Percentiles rank a stretch among this genome's conserved stretches.
Conservation (phyloP, 2,113 vertebrate genomes). For the Athene cunicularia region DNA sequence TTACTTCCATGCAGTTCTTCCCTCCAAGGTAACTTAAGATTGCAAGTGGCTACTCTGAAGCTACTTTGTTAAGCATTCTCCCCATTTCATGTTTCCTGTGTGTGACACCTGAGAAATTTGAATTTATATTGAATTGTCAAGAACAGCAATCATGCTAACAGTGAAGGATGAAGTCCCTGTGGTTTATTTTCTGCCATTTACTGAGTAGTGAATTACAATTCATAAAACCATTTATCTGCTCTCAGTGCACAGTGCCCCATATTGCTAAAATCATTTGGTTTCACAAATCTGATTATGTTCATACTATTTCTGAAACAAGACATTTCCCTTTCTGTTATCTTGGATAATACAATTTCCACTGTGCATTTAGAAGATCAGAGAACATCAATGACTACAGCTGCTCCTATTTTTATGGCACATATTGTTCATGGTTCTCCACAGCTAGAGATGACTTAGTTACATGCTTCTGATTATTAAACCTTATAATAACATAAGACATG, state of each 20-base stretch:
- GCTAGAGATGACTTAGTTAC: conserved; percentile 52
- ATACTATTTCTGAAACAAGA: conserved; percentile 57
- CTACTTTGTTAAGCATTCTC: background rate
- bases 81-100: background rate
- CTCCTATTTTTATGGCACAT: conserved; percentile 33
- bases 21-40: background rate
- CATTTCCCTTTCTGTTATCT: conserved; percentile 59
- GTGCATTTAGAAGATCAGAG: conserved; percentile 51
- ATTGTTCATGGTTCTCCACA: background rate
- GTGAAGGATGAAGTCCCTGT: background rate
- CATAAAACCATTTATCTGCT: conserved; percentile 7
- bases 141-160: background rate
- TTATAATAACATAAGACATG: conserved; percentile 43
- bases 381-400: conserved; percentile 44
- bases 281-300: conserved; percentile 47
- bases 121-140: background rate
- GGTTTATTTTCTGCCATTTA: conserved; percentile 22
- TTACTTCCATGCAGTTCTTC: background rate
- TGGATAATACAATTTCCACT: conserved; percentile 58
- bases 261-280: conserved; percentile 39
- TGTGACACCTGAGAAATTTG: background rate
- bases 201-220: background rate
- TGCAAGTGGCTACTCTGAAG: background rate
- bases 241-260: background rate
- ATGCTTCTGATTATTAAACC: conserved; percentile 51